Conservation (phyloP, 2,888 invertebrate species). For the Zeuzera pyrina region DNA sequence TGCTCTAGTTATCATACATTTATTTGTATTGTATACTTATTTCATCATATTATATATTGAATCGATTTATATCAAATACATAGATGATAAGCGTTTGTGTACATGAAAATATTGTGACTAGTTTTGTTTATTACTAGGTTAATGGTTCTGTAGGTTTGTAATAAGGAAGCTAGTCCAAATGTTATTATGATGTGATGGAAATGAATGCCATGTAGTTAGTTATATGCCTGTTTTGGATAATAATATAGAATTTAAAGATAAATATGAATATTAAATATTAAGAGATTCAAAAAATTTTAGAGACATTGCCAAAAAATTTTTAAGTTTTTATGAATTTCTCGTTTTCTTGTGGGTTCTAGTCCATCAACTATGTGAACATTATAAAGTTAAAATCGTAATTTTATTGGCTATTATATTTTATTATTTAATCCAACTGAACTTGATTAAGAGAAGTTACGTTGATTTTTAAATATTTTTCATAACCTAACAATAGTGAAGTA, state of each 20-base stretch:
- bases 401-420: conserved; percentile 28
- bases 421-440: conserved; percentile 36
- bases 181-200: conserved; percentile 64
- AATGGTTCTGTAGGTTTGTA: conserved; percentile 51
- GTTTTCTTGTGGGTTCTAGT: conserved; percentile 67
- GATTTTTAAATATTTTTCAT: conserved; percentile 55
- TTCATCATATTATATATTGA: too few relatives aligned
- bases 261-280: not conserved
- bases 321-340: conserved; percentile 34
- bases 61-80: conserved; percentile 40
- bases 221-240: conserved; percentile 24
- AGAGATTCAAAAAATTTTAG: conserved; percentile 21
- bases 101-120: conserved; percentile 50
- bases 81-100: conserved; percentile 35
- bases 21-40: conserved; percentile 40
- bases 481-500: conserved; percentile 64
- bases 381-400: conserved; percentile 29
- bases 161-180: conserved; percentile 72
- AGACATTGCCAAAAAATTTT: conserved; percentile 43
- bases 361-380: conserved; percentile 41
- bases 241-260: conserved; percentile 16
- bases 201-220: conserved; percentile 53
- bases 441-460: conserved; percentile 46
- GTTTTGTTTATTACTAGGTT: conserved; percentile 67
- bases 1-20: conserved; percentile 14